Percentiles rank a stretch among this genome's conserved stretches.
These are phyloP conservation scores for Drosophila mimetica DNA, from an alignment of 2,888 invertebrate species.

Conservation along the genomic window DNA sequence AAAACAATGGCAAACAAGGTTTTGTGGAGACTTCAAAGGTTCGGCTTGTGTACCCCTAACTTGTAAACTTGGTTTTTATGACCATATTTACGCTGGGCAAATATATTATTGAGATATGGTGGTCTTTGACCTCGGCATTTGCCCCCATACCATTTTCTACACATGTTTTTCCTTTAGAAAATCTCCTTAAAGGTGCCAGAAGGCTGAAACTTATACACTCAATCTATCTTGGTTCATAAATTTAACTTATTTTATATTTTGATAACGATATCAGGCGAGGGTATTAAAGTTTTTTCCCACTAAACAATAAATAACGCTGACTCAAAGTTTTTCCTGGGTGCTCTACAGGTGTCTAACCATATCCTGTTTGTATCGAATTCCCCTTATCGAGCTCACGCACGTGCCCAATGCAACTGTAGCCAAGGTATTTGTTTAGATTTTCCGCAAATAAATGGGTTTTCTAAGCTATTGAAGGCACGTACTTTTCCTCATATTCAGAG, in stretches of 20 bases:
- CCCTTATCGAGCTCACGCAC: constrained; percentile 7
- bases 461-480: neutral
- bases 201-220: too few relatives aligned
- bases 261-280: neutral
- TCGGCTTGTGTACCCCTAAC: neutral
- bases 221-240: neutral
- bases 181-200: neutral
- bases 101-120: constrained; percentile 15
- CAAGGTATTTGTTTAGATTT: neutral
- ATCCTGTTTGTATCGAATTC: constrained; percentile 7
- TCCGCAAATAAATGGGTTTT: neutral
- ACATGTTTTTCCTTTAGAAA: neutral
- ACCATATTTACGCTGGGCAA: constrained; percentile 26
- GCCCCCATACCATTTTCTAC: neutral
- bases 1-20: constrained; percentile 3
- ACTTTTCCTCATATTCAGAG: neutral
- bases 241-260: neutral
- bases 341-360: constrained; percentile 7
- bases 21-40: constrained; percentile 27
- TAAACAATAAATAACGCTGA: neutral
- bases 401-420: constrained; percentile 7
- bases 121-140: constrained; percentile 34
- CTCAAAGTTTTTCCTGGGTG: neutral
- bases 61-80: constrained; percentile 14
- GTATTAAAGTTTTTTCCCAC: neutral